Base-by-base conservation (phyloP, 2,888 invertebrate species). In the Drosophila atroscutellata region DNA sequence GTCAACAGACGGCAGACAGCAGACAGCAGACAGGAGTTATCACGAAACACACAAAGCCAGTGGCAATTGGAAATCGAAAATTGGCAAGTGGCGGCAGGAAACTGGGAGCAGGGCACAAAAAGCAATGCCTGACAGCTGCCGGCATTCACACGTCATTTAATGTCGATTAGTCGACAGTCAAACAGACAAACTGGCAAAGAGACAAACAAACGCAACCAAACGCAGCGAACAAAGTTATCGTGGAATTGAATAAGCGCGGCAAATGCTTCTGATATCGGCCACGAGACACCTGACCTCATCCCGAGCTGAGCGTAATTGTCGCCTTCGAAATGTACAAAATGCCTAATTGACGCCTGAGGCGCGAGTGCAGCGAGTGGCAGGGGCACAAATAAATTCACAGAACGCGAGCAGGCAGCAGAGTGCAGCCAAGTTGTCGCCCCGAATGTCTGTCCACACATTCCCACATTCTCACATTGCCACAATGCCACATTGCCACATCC, bases 61-160 rank as follows among this genome's bases (percentile, higher is more conserved):
- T 82, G 78, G 80, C 77, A 86, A 77, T 83, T 86, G 81, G 73
- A 73, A 71, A 66, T 74, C 68, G 67, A 70, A 60, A 77, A 78
- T 70, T 65, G 65, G 66, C 71, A 71, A 62, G 55, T 32, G 63
- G n/a, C 18, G 30, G 18, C 37, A 26, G 54, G 18, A 28, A 55
- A 70, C 30, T 59, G 70, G 58, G 55, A 65, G 62, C 49, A 37
- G 39, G 72, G 28, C n/a, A 56, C 45, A 26, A n/a, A 84, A 81
- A 76, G 86, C 70, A 79, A 83, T 83, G 75, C 74, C 52, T 60
- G 69, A 74, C 92, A 92, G 91, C 92, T 92, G 92, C 80, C 83
- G 80, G 82, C 83, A 88, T 92, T 92, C 92, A 91, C 92, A 92
- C 92, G 91, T 92, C 92, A 92, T 92, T 92, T 92, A 91, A 92